Evolutionary conservation across 2,888 invertebrate genomes (phyloP).

Genomic region (Blastobasis lacticolella): DNA sequence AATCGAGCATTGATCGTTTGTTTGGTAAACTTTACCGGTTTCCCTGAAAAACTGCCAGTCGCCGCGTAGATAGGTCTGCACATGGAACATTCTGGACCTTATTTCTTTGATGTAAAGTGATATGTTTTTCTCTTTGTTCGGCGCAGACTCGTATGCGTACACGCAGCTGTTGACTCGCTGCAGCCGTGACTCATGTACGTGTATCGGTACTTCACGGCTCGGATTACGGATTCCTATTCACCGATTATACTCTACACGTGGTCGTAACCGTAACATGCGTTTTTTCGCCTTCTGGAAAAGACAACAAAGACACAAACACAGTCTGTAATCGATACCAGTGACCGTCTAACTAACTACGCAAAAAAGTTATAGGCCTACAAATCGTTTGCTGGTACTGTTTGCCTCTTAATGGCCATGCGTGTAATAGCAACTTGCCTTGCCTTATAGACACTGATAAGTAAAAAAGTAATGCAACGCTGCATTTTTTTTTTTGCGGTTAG

Average conservation of each 20-base stretch:
- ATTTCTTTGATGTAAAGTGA: no score
- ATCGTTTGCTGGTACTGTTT: no score
- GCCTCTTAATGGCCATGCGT: no score
- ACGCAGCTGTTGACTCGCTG: constrained; percentile 10
- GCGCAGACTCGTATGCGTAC: constrained; percentile 1
- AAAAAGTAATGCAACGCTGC: no score
- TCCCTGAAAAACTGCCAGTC: background rate
- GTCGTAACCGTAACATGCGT: constrained; percentile 11
- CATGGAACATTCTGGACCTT: no score
- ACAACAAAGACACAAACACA: constrained; percentile 17
- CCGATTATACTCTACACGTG: constrained; percentile 22
- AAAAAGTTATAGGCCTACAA: background rate
- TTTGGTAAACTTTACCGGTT: constrained; percentile 11
- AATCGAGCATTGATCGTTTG: constrained; percentile 14
- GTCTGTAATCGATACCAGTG: constrained; percentile 18
- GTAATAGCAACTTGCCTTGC: no score
- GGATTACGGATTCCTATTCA: constrained; percentile 25
- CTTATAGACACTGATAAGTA: no score
- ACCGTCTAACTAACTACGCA: constrained; percentile 12
- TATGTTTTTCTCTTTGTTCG: no score
- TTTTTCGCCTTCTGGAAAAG: constrained; percentile 18
- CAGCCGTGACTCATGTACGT: constrained; percentile 17
- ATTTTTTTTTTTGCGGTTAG: no score
- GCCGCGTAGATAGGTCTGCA: no score
- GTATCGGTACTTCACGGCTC: constrained; percentile 5